Base-by-base conservation (phyloP, 2,113 vertebrate species). In the Ploceus nigricollis region DNA sequence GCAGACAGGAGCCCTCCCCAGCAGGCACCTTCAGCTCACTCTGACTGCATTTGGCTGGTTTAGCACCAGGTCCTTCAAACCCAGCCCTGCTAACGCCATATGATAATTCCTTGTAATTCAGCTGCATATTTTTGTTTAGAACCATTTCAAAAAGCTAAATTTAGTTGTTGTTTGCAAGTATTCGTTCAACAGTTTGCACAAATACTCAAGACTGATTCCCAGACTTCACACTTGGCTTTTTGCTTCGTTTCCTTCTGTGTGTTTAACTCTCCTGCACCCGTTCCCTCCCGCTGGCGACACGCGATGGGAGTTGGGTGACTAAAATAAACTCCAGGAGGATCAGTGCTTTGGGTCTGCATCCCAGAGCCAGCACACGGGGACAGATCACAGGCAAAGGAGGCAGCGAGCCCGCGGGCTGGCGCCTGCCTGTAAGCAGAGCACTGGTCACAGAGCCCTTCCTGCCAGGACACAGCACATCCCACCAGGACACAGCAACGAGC, bases 321-420 rank as follows among this genome's bases (percentile, higher is more conserved):
- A 1, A 40, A 33, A 61, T 15, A 37, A 40, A 7, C 69, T 5
- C 19, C 12, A 2, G 2, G 58, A 13, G 42, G 40, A 12, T 0
- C 1, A 13, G 22, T 4, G 3, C 28, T 17, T 13, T 1, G 19
- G 44, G 6, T 6, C 37, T 7, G 27, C 1, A 1, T 1, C 31
- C 4, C 45, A 19, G 2, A 11, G 10, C 6, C 11, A 4, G 37
- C 23, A 4, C 7, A 3, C 0, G 2, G 23, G 51, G 17, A 9
- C 56, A 8, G 45, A 2, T 0, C 35, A 6, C 17, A 8, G 54
- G 23, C 20, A 4, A 1, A 0, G 14, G 14, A 3, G 12, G 3
- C 30, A 30, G 39, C 5, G 4, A 6, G 4, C 3, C 23, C 13
- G 0, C 1, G 44, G 45, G 11, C 0, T 4, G 2, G 3, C 16